Base-by-base conservation (phyloP, 2,888 invertebrate genomes). In the Nipponacmea schrenckii region DNA sequence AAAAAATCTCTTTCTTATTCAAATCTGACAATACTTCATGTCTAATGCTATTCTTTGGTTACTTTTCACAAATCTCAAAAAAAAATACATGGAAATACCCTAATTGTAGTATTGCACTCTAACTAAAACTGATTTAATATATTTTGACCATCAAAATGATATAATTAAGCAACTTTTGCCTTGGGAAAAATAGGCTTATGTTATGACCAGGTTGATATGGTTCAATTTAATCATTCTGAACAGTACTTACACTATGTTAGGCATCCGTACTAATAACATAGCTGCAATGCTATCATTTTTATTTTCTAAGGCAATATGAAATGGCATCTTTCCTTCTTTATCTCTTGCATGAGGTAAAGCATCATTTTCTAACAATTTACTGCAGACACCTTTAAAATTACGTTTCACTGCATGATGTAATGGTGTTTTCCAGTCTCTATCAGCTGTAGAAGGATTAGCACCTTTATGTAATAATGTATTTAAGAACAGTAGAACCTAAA, bases 391-490 rank as follows among this genome's bases (percentile, higher is more conserved):
- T 64, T 78, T 80, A 63, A 81, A 80, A 65, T 81, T 79, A 20
- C 80, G 77, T 68, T 71, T 67, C 0, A 82, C 84, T 10, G 84
- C 84, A 70, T 79, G 81, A 71, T 85, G 85, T 26, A 85, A 74
- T 1, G 85, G 80, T 12, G 85, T 85, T 72, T 77, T 77, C 20
- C 76, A 65, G 24, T 79, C 67, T 2, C 31, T 24, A 67, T 84
- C 81, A 12, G 74, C 65, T 5, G 79, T 71, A 0, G 81, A 81
- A 0, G 84, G 81, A 62, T 81, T 80, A 50, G 85, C 85, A 0
- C 85, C 85, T n/a, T 83, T 76, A 64, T 84, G 79, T 12, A 85
- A 79, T 10, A 85, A 69, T 8, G 79, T 79, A 63, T 81, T 84
- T 5, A 83, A 79, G 50, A 83, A 71, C 45, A 81, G 68, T 63